Percentiles rank a stretch among this genome's conserved stretches.
Conservation (phyloP, 2,797 vertebrate species). For the Enteromius radiatus region DNA sequence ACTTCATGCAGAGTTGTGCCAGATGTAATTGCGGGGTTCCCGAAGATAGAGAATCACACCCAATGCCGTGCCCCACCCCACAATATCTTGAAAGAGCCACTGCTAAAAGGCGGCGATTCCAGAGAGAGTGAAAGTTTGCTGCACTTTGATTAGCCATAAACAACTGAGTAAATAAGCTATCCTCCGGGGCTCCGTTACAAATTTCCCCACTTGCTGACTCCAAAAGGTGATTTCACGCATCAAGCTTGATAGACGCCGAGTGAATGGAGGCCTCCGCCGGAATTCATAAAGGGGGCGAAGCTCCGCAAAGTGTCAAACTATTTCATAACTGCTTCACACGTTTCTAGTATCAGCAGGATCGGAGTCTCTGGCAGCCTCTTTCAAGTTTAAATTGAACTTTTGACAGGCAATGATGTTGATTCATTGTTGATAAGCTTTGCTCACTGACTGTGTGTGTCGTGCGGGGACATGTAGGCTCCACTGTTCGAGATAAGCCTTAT, state of each 20-base stretch:
- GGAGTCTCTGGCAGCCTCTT: conserved; percentile 63
- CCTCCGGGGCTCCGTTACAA: conserved; percentile 66
- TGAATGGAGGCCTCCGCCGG: conserved; percentile 64
- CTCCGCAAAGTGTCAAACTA: conserved; percentile 64
- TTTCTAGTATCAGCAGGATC: conserved; percentile 58
- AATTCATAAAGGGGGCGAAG: conserved; percentile 63
- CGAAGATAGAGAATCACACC: conserved; percentile 78
- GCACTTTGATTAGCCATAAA: conserved; percentile 74
- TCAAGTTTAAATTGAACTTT: conserved; percentile 69
- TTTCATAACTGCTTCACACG: conserved; percentile 59
- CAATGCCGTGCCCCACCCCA: conserved; percentile 69
- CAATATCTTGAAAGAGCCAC: conserved; percentile 71
- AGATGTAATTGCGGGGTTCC: conserved; percentile 83
- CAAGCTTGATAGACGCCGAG: conserved; percentile 63
- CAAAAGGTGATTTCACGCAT: conserved; percentile 67
- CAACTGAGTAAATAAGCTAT: conserved; percentile 75
- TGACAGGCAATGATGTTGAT: conserved; percentile 68
- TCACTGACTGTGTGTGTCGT: conserved; percentile 54
- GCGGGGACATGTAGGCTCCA: conserved; percentile 63
- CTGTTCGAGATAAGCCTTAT: conserved; percentile 71
- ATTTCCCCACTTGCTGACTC: conserved; percentile 66
- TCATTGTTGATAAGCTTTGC: conserved; percentile 73
- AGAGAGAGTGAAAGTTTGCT: conserved; percentile 69
- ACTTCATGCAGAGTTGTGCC: conserved; percentile 83
- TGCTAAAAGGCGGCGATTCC: conserved; percentile 67